Evolutionary conservation across 1,140 invertebrate species (phyloP).

Genomic region (Phenacoccus solenopsis): DNA sequence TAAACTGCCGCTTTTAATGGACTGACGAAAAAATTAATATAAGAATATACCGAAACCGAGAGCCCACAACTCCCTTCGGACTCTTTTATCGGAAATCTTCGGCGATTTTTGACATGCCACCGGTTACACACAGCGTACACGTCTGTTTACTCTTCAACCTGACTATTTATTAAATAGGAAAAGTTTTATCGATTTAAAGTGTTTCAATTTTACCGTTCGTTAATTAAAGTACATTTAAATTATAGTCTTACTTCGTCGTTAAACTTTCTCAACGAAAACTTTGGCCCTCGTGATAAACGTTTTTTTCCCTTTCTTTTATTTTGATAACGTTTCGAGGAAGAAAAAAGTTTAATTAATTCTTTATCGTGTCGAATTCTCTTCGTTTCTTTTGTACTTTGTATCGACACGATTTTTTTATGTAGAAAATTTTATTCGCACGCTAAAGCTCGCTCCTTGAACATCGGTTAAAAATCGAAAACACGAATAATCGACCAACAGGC

Average conservation of each 20-base stretch:
- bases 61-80: neutral
- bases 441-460: too few relatives aligned
- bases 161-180: neutral
- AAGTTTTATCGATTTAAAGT: neutral
- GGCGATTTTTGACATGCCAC: too few relatives aligned
- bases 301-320: neutral
- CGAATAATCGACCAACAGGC: too few relatives aligned
- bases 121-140: too few relatives aligned
- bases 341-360: neutral
- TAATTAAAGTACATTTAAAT: neutral
- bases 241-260: neutral
- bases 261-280: neutral
- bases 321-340: neutral
- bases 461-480: too few relatives aligned
- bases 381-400: too few relatives aligned
- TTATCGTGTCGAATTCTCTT: too few relatives aligned
- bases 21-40: neutral
- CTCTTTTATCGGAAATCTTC: neutral
- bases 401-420: too few relatives aligned
- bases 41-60: neutral
- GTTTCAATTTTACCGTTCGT: neutral
- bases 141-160: neutral
- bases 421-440: too few relatives aligned
- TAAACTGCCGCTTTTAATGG: conserved; percentile 1
- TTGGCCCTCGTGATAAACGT: neutral